Conservation (phyloP, 2,113 vertebrate species). For the Capricornis sumatraensis region DNA sequence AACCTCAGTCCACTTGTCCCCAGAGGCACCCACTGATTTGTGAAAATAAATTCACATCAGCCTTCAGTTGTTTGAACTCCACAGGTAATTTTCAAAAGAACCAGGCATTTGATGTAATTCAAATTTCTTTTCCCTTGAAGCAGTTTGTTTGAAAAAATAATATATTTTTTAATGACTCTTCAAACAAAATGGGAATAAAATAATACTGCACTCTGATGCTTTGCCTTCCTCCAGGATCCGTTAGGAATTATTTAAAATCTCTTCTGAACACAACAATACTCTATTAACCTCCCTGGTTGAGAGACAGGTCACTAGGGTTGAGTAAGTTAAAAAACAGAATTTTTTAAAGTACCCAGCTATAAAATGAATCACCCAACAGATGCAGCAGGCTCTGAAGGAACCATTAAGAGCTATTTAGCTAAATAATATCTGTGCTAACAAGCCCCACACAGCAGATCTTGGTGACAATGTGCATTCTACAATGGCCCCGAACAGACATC, state of each 20-base stretch:
- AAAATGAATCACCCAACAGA: constrained; percentile 51
- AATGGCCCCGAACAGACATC: not conserved
- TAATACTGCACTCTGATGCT: not conserved
- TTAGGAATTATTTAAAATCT: not conserved
- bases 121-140: constrained; percentile 38
- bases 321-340: constrained; percentile 13
- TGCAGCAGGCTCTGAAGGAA: constrained; percentile 46
- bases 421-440: constrained; percentile 59
- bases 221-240: not conserved
- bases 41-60: not conserved
- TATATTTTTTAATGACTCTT: constrained; percentile 49
- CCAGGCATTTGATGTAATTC: constrained; percentile 31
- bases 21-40: not conserved
- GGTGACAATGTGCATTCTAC: not conserved
- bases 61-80: not conserved
- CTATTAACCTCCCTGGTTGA: not conserved
- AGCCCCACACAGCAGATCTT: constrained; percentile 64
- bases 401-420: constrained; percentile 56
- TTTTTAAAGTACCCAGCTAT: constrained; percentile 20
- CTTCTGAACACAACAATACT: not conserved
- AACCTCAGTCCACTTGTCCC: not conserved
- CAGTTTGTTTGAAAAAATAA: constrained; percentile 31
- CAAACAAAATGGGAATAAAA: constrained; percentile 8
- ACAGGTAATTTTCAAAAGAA: constrained; percentile 48
- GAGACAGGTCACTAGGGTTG: not conserved